Percentiles rank a stretch among this genome's conserved stretches.
Evolutionary conservation across 2,113 vertebrate genomes (phyloP).

Genomic region (Rhinichthys klamathensis): DNA sequence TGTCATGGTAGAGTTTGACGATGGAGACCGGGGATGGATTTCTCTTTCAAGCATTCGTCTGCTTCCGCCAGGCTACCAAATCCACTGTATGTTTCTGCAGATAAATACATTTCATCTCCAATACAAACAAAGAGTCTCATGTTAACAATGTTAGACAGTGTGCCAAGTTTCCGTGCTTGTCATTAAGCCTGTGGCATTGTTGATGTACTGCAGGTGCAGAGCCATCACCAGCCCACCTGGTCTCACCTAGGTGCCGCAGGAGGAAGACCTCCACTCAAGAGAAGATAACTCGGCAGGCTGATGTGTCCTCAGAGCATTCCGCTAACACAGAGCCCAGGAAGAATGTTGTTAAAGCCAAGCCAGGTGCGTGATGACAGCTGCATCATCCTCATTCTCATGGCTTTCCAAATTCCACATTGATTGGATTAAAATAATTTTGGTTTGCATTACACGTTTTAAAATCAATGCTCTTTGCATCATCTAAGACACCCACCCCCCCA

Average conservation of each 20-base stretch:
- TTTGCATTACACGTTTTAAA: neutral
- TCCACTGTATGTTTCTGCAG: constrained; percentile 82
- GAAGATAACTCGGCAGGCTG: constrained; percentile 63
- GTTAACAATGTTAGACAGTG: neutral
- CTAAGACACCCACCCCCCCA: neutral
- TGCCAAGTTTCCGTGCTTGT: neutral
- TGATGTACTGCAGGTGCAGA: constrained; percentile 82
- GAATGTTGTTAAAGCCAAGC: constrained; percentile 78
- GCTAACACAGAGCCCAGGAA: constrained; percentile 75
- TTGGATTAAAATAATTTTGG: neutral
- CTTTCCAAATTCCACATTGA: neutral
- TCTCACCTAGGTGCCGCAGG: constrained; percentile 81
- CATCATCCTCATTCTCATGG: neutral
- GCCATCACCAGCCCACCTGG: constrained; percentile 86
- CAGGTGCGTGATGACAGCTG: constrained; percentile 72
- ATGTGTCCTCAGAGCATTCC: constrained; percentile 72
- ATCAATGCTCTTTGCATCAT: neutral
- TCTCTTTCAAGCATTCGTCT: constrained; percentile 88
- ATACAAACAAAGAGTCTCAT: neutral
- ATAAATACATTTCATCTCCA: neutral
- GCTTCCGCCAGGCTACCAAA: constrained; percentile 93
- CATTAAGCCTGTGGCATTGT: neutral
- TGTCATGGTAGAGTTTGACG: constrained; percentile 94
- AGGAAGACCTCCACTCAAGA: constrained; percentile 76
- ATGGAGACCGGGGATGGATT: constrained; percentile 93